Evolutionary conservation across 1,140 invertebrate genomes (phyloP), one percentile per base, ranked within the genome.

Genomic region (Drosophila virilis): DNA sequence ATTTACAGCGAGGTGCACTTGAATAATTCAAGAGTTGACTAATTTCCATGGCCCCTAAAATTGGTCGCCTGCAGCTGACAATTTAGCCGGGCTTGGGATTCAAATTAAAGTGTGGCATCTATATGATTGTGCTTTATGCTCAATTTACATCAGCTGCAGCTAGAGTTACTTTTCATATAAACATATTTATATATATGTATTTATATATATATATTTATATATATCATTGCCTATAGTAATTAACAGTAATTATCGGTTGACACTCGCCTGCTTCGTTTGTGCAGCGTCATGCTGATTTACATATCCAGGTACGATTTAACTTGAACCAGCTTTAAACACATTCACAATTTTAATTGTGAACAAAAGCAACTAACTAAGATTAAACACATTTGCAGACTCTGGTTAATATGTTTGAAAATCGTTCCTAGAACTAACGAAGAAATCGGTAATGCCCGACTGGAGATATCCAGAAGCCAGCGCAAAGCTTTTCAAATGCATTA

Each of bases 1-100:
- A 79, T 70, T 65, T 71, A 59, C 61, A 66, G 45, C 51, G 48
- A 74, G 66, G 50, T 64, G 67, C 76, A 84, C 66, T 79, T 85
- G 77, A 85, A 66, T 74, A 66, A 85, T 80, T 69, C 77, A 77
- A 71, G 54, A 70, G 52, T 55, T 58, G 6, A n/a, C 12, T 1
- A n/a, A 5, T 37, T 17, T 28, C 4, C 51, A 35, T 37, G 13
- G 8, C 51, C 8, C 38, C 12, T n/a, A 42, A 42, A 42, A 42
- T 13, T 42, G n/a, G 6, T 42, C 12, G 6, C 5, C 6, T 0
- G 12, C 40, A 42, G 40, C n/a, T 42, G 40, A 42, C 40, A 42
- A 42, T 28, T 28, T 28, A 28, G 22, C 22, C 22, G 22, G 22
- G 22, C 4, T 28, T 28, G 22, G 4, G 22, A 28, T 28, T 28